Evolutionary conservation across 2,113 vertebrate species (phyloP).

Genomic region (Stercorarius parasiticus): DNA sequence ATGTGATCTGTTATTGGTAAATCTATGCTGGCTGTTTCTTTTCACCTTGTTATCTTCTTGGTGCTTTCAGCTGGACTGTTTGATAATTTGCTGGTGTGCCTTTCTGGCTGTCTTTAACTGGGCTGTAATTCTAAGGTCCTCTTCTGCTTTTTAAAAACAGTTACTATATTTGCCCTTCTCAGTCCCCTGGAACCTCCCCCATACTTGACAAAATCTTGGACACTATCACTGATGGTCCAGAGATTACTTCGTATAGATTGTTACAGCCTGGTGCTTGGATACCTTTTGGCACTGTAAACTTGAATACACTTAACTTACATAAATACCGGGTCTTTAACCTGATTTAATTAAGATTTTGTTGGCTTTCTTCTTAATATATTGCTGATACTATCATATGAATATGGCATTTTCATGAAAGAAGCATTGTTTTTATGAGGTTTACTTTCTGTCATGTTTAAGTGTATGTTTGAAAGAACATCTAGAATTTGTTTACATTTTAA

Average conservation of each 20-base stretch:
- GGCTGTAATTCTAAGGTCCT: neutral
- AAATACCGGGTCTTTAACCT: neutral
- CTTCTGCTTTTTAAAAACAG: neutral
- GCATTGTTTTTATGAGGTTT: neutral
- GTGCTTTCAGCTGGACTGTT: slow-evolving; percentile 13
- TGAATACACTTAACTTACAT: neutral
- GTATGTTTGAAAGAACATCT: neutral
- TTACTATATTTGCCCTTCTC: neutral
- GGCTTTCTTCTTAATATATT: neutral
- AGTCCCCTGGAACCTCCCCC: neutral
- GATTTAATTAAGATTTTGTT: neutral
- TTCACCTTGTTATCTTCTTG: neutral
- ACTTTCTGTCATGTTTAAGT: neutral
- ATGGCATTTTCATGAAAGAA: neutral
- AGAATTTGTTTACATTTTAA: neutral
- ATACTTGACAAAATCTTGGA: neutral
- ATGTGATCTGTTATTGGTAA: slow-evolving; percentile 33
- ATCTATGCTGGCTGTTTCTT: slow-evolving; percentile 11
- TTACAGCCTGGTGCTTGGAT: neutral
- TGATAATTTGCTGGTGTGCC: neutral
- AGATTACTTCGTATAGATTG: neutral
- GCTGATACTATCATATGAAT: neutral
- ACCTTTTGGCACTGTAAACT: neutral
- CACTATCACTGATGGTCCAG: neutral
- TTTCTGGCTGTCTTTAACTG: neutral